These are phyloP conservation scores for Sebastes minor DNA, from an alignment of 2,797 vertebrate species.

Conservation along the genomic window DNA sequence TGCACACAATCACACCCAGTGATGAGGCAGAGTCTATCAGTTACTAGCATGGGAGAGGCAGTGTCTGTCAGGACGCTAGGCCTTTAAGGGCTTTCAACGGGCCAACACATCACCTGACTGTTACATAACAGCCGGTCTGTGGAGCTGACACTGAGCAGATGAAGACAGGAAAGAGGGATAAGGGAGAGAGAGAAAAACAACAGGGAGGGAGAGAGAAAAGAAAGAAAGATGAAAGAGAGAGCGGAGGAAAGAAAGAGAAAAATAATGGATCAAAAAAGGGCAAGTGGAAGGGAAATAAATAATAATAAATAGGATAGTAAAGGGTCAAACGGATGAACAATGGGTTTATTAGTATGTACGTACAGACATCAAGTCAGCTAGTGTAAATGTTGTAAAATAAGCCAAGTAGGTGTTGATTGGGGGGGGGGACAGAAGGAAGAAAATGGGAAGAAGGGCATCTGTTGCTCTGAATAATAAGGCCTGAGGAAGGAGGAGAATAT, in stretches of 20 bases:
- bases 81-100: conserved; percentile 55
- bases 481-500: conserved; percentile 39
- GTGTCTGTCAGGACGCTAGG: conserved; percentile 22
- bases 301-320: not conserved
- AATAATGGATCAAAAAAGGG: not conserved
- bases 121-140: conserved; percentile 70
- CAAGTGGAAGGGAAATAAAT: not conserved
- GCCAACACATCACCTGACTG: conserved; percentile 70
- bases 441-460: conserved; percentile 48
- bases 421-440: not conserved
- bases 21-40: conserved; percentile 1
- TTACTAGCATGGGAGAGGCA: not conserved
- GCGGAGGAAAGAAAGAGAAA: not conserved
- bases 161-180: conserved; percentile 57
- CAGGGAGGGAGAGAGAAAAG: not conserved
- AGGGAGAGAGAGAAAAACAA: conserved; percentile 38
- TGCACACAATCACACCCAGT: not conserved
- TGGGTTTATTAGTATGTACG: not conserved
- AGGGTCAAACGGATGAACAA: not conserved
- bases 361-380: not conserved
- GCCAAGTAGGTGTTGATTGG: not conserved
- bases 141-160: conserved; percentile 62
- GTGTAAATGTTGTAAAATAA: conserved; percentile 14
- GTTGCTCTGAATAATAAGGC: conserved; percentile 64
- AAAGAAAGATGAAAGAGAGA: not conserved